These are phyloP conservation scores for Diloba caeruleocephala DNA, from an alignment of 2,888 invertebrate genomes.

Conservation along the genomic window DNA sequence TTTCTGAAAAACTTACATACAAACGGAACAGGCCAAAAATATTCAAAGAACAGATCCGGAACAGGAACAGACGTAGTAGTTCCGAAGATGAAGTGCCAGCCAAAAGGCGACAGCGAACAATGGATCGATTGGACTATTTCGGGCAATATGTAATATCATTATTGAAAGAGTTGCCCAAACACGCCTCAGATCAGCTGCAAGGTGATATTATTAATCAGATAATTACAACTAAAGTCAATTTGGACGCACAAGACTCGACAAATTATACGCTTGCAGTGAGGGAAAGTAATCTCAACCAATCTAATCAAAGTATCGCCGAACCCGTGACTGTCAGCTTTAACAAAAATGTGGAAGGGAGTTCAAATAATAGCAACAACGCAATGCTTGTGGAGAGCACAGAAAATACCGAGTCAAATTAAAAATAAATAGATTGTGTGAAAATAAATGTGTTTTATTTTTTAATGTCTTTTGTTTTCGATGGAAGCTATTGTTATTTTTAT, in stretches of 20 bases:
- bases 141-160: conserved; percentile 62
- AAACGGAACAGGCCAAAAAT: too few species aligned
- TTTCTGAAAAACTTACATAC: background rate
- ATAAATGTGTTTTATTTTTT: background rate
- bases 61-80: conserved; percentile 4
- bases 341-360: background rate
- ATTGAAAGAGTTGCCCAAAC: conserved; percentile 62
- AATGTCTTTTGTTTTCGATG: too few species aligned
- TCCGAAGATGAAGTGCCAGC: conserved; percentile 4
- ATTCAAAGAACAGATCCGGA: conserved; percentile 18
- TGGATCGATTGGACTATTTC: conserved; percentile 60
- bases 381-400: background rate
- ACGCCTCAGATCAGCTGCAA: conserved; percentile 60
- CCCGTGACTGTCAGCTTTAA: conserved; percentile 4
- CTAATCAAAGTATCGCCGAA: background rate
- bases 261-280: conserved; percentile 2
- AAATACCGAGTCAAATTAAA: background rate
- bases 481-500: background rate
- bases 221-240: conserved; percentile 28
- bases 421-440: background rate
- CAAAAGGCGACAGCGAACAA: background rate
- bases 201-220: conserved; percentile 61
- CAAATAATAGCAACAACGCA: background rate
- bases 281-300: background rate
- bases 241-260: background rate